A percentile compares a stretch with the other conserved stretches of the same genome.
Evolutionary conservation across 1,140 invertebrate genomes (phyloP).

Genomic region (Amyelois transitella): DNA sequence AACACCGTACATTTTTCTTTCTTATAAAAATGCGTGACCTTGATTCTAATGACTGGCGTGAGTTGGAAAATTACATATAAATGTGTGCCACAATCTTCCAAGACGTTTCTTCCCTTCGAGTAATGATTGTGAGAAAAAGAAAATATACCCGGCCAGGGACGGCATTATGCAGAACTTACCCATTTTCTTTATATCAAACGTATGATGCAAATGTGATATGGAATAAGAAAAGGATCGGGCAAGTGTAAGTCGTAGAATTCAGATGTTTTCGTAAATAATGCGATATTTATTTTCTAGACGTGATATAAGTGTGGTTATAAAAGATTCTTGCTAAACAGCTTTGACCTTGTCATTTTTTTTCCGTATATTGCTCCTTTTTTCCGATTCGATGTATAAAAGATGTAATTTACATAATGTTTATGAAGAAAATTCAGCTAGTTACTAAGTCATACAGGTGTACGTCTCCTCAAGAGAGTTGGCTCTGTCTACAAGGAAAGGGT

Average conservation of each 20-base stretch:
- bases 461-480: too few relatives aligned
- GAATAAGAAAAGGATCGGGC: background rate
- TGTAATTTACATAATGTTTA: too few relatives aligned
- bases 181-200: background rate
- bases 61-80: constrained; percentile 7
- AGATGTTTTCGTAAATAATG: background rate
- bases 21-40: background rate
- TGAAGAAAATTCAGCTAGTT: too few relatives aligned
- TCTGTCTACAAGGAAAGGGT: too few relatives aligned
- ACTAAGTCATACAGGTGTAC: too few relatives aligned
- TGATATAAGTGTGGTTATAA: too few relatives aligned
- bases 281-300: background rate
- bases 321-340: too few relatives aligned
- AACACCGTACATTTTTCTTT: background rate
- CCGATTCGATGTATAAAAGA: too few relatives aligned
- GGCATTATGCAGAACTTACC: background rate
- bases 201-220: background rate
- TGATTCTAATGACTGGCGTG: constrained; percentile 4
- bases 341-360: too few relatives aligned
- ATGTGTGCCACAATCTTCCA: background rate
- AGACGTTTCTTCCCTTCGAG: background rate
- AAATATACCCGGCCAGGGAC: background rate
- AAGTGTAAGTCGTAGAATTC: background rate
- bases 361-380: too few relatives aligned
- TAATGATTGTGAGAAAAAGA: constrained; percentile 1